Conservation (phyloP, 2,888 invertebrate genomes). For the Theretra japonica region DNA sequence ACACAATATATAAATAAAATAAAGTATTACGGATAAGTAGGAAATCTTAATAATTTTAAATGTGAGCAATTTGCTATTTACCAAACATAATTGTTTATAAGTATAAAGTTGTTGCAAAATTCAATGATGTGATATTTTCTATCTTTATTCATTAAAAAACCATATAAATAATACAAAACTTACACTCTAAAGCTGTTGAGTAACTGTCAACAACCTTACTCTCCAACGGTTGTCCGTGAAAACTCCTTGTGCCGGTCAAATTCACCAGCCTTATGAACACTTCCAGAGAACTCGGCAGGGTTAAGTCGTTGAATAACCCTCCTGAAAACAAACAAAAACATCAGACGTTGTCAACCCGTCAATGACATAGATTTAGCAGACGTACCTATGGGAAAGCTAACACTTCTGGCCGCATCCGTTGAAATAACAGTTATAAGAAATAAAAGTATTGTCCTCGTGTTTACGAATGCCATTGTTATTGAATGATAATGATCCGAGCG, state of each 20-base stretch:
- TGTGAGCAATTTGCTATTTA: too few relatives aligned
- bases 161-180: constrained; percentile 43
- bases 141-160: not conserved
- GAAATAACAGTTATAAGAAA: constrained; percentile 42
- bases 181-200: constrained; percentile 72
- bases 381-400: constrained; percentile 70
- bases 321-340: constrained; percentile 63
- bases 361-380: constrained; percentile 9
- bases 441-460: constrained; percentile 46
- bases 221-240: constrained; percentile 59
- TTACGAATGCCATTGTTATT: constrained; percentile 49
- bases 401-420: constrained; percentile 45
- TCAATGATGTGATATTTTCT: too few relatives aligned
- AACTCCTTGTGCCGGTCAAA: constrained; percentile 54
- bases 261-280: constrained; percentile 62
- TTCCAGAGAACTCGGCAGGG: constrained; percentile 53
- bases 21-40: too few relatives aligned
- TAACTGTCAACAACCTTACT: constrained; percentile 67
- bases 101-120: too few relatives aligned
- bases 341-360: not conserved
- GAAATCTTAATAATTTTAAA: too few relatives aligned
- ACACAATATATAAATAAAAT: too few relatives aligned
- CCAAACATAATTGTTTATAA: too few relatives aligned
- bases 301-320: constrained; percentile 75
- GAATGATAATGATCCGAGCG: constrained; percentile 43